These are phyloP conservation scores for Seriola dumerili DNA, from an alignment of 2,113 vertebrate genomes.

Conservation along the genomic window DNA sequence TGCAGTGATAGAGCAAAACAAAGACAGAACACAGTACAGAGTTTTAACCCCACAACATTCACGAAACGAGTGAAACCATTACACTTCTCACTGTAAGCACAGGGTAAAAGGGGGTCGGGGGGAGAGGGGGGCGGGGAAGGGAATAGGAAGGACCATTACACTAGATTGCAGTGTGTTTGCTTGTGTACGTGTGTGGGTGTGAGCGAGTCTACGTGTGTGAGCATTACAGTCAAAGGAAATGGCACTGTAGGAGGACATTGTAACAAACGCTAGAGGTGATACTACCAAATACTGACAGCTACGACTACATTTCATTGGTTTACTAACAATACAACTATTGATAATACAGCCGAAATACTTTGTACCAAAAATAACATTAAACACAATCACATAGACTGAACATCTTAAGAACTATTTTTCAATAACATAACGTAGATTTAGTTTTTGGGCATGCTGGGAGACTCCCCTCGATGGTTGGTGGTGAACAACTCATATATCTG, in stretches of 20 bases:
- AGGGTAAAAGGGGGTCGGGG: slow-evolving; percentile 69
- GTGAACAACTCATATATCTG: slow-evolving; percentile 10
- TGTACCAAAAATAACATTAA: slow-evolving; percentile 22
- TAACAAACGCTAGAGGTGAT: slow-evolving; percentile 21
- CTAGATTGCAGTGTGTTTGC: slow-evolving; percentile 59
- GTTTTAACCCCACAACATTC: slow-evolving; percentile 86
- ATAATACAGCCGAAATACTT: slow-evolving; percentile 7
- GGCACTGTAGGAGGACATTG: slow-evolving; percentile 27
- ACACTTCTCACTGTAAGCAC: slow-evolving; percentile 82
- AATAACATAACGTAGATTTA: background rate
- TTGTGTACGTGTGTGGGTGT: slow-evolving; percentile 22
- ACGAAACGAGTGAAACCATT: slow-evolving; percentile 82
- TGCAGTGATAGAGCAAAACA: slow-evolving; percentile 89
- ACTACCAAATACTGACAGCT: slow-evolving; percentile 30
- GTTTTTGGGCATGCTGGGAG: slow-evolving; percentile 37
- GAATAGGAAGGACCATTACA: slow-evolving; percentile 63
- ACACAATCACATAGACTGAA: slow-evolving; percentile 9
- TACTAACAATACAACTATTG: slow-evolving; percentile 16
- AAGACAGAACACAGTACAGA: slow-evolving; percentile 90
- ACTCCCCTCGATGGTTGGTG: slow-evolving; percentile 6
- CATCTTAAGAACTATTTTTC: background rate
- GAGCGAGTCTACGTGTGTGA: slow-evolving; percentile 25
- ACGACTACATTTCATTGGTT: slow-evolving; percentile 17
- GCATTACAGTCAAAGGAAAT: slow-evolving; percentile 52
- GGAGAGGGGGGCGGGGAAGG: slow-evolving; percentile 54